phyloP scores from a whole-genome alignment of 2,888 invertebrate species.

The Acrobasis suavella region DNA sequence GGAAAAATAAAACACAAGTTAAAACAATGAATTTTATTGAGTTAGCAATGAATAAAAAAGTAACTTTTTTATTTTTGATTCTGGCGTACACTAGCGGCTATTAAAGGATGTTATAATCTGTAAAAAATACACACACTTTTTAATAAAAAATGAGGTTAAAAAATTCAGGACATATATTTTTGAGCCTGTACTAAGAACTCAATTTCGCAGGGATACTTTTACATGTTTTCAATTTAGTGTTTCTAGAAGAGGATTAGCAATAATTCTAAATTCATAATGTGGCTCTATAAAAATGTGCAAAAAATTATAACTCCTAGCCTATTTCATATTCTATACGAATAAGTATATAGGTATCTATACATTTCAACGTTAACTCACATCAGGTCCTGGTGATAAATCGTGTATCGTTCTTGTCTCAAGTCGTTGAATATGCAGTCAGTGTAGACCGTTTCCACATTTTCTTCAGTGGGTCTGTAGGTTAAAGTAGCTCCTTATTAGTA shows the following conservation, averaged over 20 bases:
- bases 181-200: too few species aligned
- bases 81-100: background rate
- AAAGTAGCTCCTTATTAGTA: background rate
- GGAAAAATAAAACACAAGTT: background rate
- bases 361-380: constrained; percentile 50
- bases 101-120: background rate
- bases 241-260: too few species aligned
- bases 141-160: too few species aligned
- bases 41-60: background rate
- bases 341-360: background rate
- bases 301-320: background rate
- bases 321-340: background rate
- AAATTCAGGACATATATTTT: too few species aligned
- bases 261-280: too few species aligned
- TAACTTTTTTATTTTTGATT: background rate
- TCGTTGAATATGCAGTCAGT: constrained; percentile 71
- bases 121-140: background rate
- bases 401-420: constrained; percentile 63
- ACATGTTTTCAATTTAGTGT: too few species aligned
- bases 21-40: background rate
- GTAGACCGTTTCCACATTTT: constrained; percentile 35
- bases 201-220: too few species aligned
- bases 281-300: too few species aligned
- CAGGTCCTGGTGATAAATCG: constrained; percentile 66
- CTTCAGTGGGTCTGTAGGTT: constrained; percentile 34